Base-by-base conservation (phyloP, 2,888 invertebrate species). In the Rhogogaster chlorosoma region DNA sequence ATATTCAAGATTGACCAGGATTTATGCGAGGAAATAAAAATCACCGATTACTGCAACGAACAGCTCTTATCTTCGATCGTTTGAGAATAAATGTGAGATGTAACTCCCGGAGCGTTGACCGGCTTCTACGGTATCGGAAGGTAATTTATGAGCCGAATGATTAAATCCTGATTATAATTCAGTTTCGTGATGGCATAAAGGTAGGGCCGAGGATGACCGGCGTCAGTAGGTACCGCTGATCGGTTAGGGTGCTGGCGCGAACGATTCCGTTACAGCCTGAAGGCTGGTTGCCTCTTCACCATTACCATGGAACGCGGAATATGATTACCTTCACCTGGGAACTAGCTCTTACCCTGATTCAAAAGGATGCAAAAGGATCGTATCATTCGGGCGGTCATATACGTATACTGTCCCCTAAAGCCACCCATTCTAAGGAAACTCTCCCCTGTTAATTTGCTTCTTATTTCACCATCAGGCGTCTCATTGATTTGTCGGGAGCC, bases 221-320 rank as follows among this genome's bases (percentile, higher is more conserved):
- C 61, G 77, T 77, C 53, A 32, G 77, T 45, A 29, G 67, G 67
- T 78, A 64, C 61, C 84, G 84, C 42, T 84, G 67, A 29, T 26
- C 57, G 42, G 83, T n/a, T 57, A 38, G 61, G 32, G 64, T n/a
- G 53, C 53, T 26, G 26, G 77, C 38, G 70, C 49, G 78, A 80
- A 71, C 42, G 84, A 71, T 82, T 80, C 92, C 92, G 92, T 93
- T 93, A 93, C 88, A 88, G 91, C 90, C 92, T 88, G 88, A 89
- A 90, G 92, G 92, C 92, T 91, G 90, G 91, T 91, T 91, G 91
- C 89, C 90, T 70, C 67, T 29, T 83, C 91, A 89, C 90, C 90
- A 93, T 92, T 92, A 92, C 89, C 91, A 90, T 90, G 92, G 92
- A 92, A 92, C 91, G 91, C 91, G 92, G 92, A 92, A 92, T 93